A percentile compares a stretch with the other conserved stretches of the same genome.
Evolutionary conservation across 2,888 invertebrate genomes (phyloP).

Genomic region (Eurytoma californica): DNA sequence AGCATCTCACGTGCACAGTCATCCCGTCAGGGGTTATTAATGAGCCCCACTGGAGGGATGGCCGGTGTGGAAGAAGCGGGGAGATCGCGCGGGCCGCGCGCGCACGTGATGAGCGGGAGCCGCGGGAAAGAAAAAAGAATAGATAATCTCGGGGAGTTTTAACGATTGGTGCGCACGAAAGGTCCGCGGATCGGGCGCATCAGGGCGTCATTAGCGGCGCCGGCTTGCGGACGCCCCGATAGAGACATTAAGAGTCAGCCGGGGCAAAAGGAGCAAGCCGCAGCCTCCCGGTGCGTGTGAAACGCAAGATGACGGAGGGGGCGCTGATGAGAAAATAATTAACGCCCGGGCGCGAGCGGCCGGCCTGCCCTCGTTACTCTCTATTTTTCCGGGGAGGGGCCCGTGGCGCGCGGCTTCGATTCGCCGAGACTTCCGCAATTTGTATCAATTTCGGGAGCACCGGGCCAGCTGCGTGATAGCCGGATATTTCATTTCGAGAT

Average conservation of each 20-base stretch:
- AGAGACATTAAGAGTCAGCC: background rate
- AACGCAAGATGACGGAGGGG: conserved; percentile 63
- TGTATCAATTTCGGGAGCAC: conserved; percentile 38
- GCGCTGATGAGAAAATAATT: conserved; percentile 70
- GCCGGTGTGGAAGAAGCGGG: background rate
- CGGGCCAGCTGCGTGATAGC: conserved; percentile 9
- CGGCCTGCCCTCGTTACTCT: conserved; percentile 27
- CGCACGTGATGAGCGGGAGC: background rate
- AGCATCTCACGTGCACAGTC: conserved; percentile 4
- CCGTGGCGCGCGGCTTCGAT: background rate
- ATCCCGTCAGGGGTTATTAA: conserved; percentile 26
- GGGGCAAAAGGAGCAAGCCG: conserved; percentile 13
- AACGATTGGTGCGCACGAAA: conserved; percentile 44
- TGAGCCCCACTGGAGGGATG: conserved; percentile 10
- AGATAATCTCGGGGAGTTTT: conserved; percentile 8
- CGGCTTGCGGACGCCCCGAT: conserved; percentile 21
- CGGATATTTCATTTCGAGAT: conserved; percentile 36
- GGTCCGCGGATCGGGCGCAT: conserved; percentile 23
- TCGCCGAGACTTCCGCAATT: conserved; percentile 36
- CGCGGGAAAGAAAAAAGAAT: conserved; percentile 9
- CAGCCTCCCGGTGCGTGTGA: conserved; percentile 63
- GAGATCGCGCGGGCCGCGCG: background rate
- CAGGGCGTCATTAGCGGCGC: conserved; percentile 35
- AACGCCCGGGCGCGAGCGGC: conserved; percentile 57
- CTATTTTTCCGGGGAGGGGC: conserved; percentile 22